Evolutionary conservation across 2,888 invertebrate genomes (phyloP).

Genomic region (Drosophila nr. perissopoda): DNA sequence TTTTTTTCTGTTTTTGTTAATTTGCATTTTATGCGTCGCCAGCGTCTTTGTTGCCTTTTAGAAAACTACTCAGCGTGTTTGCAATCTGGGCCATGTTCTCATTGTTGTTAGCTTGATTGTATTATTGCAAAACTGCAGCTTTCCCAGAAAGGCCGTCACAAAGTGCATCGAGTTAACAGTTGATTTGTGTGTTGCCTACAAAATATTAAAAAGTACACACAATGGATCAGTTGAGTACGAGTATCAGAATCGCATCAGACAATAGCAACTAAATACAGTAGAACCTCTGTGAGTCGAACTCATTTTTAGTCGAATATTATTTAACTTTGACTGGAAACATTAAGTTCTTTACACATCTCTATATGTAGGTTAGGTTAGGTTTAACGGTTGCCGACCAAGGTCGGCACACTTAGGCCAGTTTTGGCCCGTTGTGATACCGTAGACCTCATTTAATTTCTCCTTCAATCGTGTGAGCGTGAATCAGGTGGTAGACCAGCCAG

Average conservation of each 20-base stretch:
- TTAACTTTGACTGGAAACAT: background rate
- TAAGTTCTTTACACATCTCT: background rate
- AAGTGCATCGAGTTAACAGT: slow-evolving; percentile 10
- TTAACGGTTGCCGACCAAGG: too few relatives aligned
- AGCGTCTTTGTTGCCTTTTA: slow-evolving; percentile 30
- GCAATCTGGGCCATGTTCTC: slow-evolving; percentile 41
- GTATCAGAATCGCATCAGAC: background rate
- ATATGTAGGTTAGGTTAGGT: background rate
- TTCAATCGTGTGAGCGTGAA: too few relatives aligned
- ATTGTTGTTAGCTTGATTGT: background rate
- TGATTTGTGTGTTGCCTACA: slow-evolving; percentile 15
- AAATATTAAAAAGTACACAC: slow-evolving; percentile 45
- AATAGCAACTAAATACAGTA: slow-evolving; percentile 19
- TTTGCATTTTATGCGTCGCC: slow-evolving; percentile 70
- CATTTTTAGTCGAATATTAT: background rate
- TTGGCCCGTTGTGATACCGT: too few relatives aligned
- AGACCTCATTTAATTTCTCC: too few relatives aligned
- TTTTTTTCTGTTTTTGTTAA: slow-evolving; percentile 52
- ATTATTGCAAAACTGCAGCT: slow-evolving; percentile 24
- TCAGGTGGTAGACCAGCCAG: too few relatives aligned
- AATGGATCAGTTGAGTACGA: slow-evolving; percentile 14
- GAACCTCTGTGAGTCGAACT: background rate
- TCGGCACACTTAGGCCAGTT: too few relatives aligned
- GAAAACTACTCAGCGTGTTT: slow-evolving; percentile 32
- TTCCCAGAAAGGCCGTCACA: background rate